phyloP scores from a whole-genome alignment of 2,113 vertebrate species.

The Neomonachus schauinslandi region DNA sequence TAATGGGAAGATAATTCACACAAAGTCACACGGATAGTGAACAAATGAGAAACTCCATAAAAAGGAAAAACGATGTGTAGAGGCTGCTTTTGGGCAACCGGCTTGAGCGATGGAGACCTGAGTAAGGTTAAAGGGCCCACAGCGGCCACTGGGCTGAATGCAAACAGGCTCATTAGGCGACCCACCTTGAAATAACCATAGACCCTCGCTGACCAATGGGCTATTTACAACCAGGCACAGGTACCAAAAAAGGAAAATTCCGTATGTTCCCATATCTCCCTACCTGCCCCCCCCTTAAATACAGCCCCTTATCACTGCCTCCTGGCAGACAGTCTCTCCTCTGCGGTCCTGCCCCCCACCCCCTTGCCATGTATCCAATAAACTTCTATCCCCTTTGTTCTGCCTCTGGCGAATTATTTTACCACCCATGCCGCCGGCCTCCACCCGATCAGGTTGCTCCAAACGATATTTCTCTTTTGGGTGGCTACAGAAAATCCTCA shows the following conservation, averaged over 20 bases:
- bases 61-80: background rate
- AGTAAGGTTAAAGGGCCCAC: background rate
- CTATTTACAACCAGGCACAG: background rate
- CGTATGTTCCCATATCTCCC: background rate
- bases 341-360: background rate
- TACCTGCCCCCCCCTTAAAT: background rate
- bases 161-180: background rate
- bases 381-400: background rate
- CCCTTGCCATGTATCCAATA: background rate
- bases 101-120: background rate
- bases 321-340: background rate
- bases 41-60: conserved; percentile 40
- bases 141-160: background rate
- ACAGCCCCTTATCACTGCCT: background rate
- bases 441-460: background rate
- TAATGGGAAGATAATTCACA: conserved; percentile 44
- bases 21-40: background rate
- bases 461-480: background rate
- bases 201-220: background rate
- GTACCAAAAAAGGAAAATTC: background rate
- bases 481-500: conserved; percentile 9
- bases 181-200: background rate
- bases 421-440: background rate
- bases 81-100: background rate
- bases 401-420: background rate